phyloP scores from a whole-genome alignment of 2,888 invertebrate genomes.

The Argyra leucocephala region DNA sequence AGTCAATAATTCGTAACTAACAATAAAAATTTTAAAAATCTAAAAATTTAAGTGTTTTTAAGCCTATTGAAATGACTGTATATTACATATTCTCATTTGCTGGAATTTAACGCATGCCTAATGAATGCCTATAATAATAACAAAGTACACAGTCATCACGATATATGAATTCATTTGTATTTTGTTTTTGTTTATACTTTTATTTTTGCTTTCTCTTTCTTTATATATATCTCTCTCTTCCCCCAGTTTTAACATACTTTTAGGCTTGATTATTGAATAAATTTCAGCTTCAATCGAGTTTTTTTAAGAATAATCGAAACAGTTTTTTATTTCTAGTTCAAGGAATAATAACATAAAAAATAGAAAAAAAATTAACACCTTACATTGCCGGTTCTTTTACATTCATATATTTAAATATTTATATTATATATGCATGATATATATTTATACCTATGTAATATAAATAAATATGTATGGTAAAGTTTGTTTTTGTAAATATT shows the following conservation, averaged over 20 bases:
- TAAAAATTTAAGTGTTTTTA: no score
- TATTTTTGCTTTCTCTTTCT: no score
- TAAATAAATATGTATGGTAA: no score
- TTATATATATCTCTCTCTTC: neutral
- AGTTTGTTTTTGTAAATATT: neutral
- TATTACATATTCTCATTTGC: no score
- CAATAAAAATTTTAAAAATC: no score
- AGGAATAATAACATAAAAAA: neutral
- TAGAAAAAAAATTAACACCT: neutral
- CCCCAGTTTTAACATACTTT: neutral
- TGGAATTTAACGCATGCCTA: neutral
- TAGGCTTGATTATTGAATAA: neutral
- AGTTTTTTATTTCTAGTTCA: conserved; percentile 1
- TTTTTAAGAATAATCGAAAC: neutral
- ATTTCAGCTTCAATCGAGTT: neutral
- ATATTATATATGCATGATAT: neutral
- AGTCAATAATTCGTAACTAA: no score
- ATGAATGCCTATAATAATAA: neutral
- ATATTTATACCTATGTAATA: neutral
- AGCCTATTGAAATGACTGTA: no score
- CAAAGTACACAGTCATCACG: no score
- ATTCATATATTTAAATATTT: neutral
- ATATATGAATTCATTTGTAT: no score
- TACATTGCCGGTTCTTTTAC: neutral
- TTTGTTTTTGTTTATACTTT: no score